Base-by-base conservation (phyloP, 1,140 invertebrate species). In the Bombus breviceps region DNA sequence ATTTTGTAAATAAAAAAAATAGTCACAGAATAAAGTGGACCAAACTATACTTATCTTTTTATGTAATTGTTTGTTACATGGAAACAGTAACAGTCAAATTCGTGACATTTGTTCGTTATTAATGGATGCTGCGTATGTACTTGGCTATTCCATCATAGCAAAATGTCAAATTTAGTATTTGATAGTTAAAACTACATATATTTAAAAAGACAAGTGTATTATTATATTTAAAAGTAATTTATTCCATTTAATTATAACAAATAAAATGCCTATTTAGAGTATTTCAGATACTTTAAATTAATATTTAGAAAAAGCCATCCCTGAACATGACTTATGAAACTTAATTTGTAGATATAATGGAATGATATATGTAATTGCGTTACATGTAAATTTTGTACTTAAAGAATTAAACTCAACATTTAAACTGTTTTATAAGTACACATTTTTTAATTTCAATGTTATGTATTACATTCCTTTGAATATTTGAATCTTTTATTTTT, bases 1-100 rank as follows among this genome's bases (percentile, higher is more conserved):
- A 59, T 84, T 84, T 84, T 84, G 47, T 84, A 72, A 71, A 80
- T 85, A 85, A 72, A 37, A 80, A 47, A 10, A 59, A 41, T 64
- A 80, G 18, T 39, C 57, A 72, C 32, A 59, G 25, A 80, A 83
- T 78, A 78, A 77, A 85, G 68, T 34, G 83, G 83, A 85, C 83
- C 83, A 85, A 85, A 72, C 59, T 84, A 71, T 77, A 76, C n/a
- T 76, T 76, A 66, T 79, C 47, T 78, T 34, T 59, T 78, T 69
- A 53, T 34, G n/a, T 59, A 84, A 78, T 83, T 62, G 59, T 59
- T 59, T 77, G 8, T 69, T 59, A 69, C 22, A 69, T 1, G n/a
- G 43, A 78, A 34, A 25, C 15, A 47, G 53, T 57, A 57, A 77
- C 22, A 41, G 37, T 32, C 6, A 62, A 78, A 69, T 62, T 62